A percentile compares a stretch with the other conserved stretches of the same genome.
Evolutionary conservation across 2,888 invertebrate species (phyloP).

Genomic region (Noctua fimbriata): DNA sequence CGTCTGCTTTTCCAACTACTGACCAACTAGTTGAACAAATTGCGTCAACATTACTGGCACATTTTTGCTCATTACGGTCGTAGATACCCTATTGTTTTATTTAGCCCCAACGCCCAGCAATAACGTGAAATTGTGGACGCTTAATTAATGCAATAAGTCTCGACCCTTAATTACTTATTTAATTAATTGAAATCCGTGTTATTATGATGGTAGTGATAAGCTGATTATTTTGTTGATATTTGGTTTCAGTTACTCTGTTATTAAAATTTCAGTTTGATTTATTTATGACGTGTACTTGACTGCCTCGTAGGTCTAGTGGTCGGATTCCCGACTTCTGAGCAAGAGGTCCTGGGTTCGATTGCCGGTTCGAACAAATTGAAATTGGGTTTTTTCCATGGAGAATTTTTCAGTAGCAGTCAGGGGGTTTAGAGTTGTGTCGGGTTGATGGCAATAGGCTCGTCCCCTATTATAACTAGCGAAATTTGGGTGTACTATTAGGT

Average conservation of each 20-base stretch:
- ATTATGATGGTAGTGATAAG: conserved; percentile 41
- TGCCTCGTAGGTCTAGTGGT: no score
- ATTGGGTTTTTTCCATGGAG: no score
- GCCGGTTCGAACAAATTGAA: no score
- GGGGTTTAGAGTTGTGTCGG: no score
- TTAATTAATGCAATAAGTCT: conserved; percentile 61
- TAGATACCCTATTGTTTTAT: conserved; percentile 56
- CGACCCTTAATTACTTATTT: conserved; percentile 46
- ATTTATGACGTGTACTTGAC: neutral
- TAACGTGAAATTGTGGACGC: conserved; percentile 48
- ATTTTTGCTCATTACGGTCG: conserved; percentile 55
- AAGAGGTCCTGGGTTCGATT: no score
- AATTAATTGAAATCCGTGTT: conserved; percentile 43
- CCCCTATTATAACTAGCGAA: no score
- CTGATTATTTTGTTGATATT: conserved; percentile 30
- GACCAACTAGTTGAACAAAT: conserved; percentile 47
- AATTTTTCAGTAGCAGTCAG: no score
- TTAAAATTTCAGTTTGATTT: conserved; percentile 12
- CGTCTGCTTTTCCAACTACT: conserved; percentile 23
- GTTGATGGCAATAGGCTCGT: no score
- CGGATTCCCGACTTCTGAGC: no score
- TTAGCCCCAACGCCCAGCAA: conserved; percentile 53
- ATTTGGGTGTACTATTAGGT: no score
- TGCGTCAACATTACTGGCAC: conserved; percentile 59
- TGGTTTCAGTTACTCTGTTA: conserved; percentile 22